phyloP scores from a whole-genome alignment of 2,113 vertebrate species.

The Empidonax traillii region DNA sequence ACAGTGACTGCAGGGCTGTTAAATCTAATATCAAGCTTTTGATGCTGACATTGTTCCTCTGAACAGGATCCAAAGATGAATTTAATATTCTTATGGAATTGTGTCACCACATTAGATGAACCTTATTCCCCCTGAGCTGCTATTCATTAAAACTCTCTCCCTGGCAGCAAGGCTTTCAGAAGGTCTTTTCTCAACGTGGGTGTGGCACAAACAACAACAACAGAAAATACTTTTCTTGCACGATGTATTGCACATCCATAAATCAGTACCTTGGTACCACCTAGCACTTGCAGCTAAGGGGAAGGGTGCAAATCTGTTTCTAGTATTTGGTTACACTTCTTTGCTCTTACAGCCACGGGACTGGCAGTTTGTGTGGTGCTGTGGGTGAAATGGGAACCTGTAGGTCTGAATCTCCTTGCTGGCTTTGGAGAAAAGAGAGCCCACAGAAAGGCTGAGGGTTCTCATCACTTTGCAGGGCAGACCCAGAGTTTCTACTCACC shows the following conservation, averaged over 20 bases:
- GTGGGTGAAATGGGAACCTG: not conserved
- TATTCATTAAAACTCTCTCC: not conserved
- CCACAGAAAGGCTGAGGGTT: not conserved
- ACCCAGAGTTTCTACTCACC: not conserved
- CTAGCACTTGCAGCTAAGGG: not conserved
- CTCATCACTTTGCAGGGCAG: not conserved
- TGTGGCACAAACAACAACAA: not conserved
- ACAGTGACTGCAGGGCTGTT: not conserved
- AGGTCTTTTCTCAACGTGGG: not conserved
- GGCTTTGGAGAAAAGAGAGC: not conserved
- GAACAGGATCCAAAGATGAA: not conserved
- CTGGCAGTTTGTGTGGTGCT: not conserved
- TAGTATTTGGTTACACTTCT: not conserved
- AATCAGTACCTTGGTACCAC: not conserved
- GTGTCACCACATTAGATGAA: not conserved
- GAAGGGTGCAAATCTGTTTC: not conserved
- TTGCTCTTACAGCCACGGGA: fast-evolving
- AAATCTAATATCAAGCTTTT: conserved; percentile 17
- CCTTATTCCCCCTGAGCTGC: not conserved
- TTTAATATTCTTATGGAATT: not conserved
- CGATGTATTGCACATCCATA: not conserved
- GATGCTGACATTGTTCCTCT: not conserved
- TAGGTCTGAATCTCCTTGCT: not conserved
- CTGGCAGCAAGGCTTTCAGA: not conserved
- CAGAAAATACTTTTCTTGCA: not conserved